These are phyloP conservation scores for Hyla sarda DNA, from an alignment of 2,113 vertebrate genomes.

Conservation along the genomic window DNA sequence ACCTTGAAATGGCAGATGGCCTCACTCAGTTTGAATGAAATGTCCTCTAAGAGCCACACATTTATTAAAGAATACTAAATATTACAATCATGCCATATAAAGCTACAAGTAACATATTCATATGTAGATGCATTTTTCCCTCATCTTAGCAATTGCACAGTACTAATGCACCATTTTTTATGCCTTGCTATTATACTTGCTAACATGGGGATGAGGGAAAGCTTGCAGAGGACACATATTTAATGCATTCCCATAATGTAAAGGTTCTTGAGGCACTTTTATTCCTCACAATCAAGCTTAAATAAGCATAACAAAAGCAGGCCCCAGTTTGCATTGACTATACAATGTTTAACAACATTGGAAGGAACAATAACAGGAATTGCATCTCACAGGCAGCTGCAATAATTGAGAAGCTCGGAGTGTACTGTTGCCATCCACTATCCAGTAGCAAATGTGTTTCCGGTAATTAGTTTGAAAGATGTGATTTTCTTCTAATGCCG, in stretches of 20 bases:
- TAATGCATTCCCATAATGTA: not conserved
- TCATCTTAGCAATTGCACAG: not conserved
- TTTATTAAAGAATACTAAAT: not conserved
- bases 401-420: constrained; percentile 38
- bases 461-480: constrained; percentile 52
- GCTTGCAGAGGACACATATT: not conserved
- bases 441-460: constrained; percentile 39
- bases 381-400: constrained; percentile 11
- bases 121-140: not conserved
- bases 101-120: not conserved
- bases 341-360: constrained; percentile 18
- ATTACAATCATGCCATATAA: not conserved
- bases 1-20: not conserved
- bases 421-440: constrained; percentile 41
- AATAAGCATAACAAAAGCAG: constrained; percentile 28
- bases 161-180: not conserved
- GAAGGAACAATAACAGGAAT: constrained; percentile 39
- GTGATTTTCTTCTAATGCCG: constrained; percentile 46
- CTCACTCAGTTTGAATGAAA: not conserved
- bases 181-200: not conserved
- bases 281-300: not conserved
- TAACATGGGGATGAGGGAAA: not conserved
- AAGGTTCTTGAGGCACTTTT: not conserved
- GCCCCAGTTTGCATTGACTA: not conserved
- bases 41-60: not conserved